Percentiles rank a stretch among this genome's conserved stretches.
These are phyloP conservation scores for Stegastes partitus DNA, from an alignment of 2,113 vertebrate genomes.

Conservation along the genomic window DNA sequence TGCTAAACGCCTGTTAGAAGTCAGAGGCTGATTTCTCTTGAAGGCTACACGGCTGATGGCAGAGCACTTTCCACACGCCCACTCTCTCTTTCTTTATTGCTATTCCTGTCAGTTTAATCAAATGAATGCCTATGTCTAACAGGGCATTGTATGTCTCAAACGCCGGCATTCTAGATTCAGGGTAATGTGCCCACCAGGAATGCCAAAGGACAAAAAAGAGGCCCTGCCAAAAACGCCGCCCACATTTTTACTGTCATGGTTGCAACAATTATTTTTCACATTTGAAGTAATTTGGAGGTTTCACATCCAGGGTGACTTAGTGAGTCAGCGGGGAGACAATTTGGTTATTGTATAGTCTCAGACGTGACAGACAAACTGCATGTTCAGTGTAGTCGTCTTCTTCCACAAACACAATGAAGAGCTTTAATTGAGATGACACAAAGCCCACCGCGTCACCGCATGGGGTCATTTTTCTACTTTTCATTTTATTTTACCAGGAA, in stretches of 20 bases:
- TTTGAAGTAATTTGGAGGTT: slow-evolving; percentile 21
- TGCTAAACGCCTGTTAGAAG: not conserved
- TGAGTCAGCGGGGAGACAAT: slow-evolving; percentile 45
- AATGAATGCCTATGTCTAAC: slow-evolving; percentile 32
- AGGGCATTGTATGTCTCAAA: slow-evolving; percentile 22
- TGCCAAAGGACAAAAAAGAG: slow-evolving; percentile 44
- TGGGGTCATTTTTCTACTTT: too few species aligned
- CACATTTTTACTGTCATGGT: slow-evolving; percentile 34
- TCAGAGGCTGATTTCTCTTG: slow-evolving; percentile 21
- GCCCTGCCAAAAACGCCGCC: slow-evolving; percentile 33
- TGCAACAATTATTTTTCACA: slow-evolving; percentile 42
- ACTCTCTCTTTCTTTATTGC: slow-evolving; percentile 45
- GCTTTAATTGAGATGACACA: not conserved
- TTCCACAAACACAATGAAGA: not conserved
- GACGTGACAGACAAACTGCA: not conserved
- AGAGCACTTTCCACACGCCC: slow-evolving; percentile 35
- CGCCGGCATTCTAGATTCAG: slow-evolving; percentile 19
- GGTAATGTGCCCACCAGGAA: slow-evolving; percentile 40
- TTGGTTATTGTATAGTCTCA: slow-evolving; percentile 8
- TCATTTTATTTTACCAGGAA: not conserved
- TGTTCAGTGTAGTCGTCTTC: not conserved
- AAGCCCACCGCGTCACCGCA: rapidly evolving
- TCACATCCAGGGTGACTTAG: not conserved
- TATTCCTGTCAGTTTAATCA: slow-evolving; percentile 50
- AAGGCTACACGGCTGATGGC: slow-evolving; percentile 17